Evolutionary conservation across 1,140 invertebrate genomes (phyloP).

Genomic region (Drosophila mojavensis): DNA sequence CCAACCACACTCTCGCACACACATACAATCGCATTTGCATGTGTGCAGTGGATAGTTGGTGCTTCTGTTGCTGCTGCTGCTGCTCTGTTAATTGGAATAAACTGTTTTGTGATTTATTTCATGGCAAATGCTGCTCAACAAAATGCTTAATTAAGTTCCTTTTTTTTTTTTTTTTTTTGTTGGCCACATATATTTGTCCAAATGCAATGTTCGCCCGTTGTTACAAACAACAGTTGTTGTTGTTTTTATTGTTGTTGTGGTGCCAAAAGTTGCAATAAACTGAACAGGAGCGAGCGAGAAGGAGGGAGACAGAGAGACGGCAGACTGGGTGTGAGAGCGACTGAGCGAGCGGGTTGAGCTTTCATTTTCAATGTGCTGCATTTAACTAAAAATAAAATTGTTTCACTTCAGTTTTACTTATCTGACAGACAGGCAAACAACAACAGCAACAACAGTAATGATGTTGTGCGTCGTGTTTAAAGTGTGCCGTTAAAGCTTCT

Average conservation of each 20-base stretch:
- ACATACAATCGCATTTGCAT: background rate
- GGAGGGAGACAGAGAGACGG: background rate
- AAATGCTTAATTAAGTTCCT: slow-evolving; percentile 71
- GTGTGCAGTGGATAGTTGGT: background rate
- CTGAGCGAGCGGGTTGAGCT: slow-evolving; percentile 13
- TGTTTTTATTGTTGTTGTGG: slow-evolving; percentile 4
- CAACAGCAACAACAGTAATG: slow-evolving; percentile 1
- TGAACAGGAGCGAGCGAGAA: background rate
- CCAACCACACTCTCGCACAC: background rate
- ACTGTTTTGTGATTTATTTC: slow-evolving; percentile 66
- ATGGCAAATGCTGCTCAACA: slow-evolving; percentile 52
- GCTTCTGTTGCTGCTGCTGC: slow-evolving; percentile 14
- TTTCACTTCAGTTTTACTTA: slow-evolving; percentile 34
- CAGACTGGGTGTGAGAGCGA: too few species aligned
- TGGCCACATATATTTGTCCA: slow-evolving; percentile 4
- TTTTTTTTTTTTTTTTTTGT: slow-evolving; percentile 2
- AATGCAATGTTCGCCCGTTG: slow-evolving; percentile 13
- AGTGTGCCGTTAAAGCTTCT: slow-evolving; percentile 21
- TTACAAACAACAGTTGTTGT: slow-evolving; percentile 16
- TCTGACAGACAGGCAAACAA: background rate
- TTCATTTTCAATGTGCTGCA: slow-evolving; percentile 49
- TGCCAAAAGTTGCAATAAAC: slow-evolving; percentile 29
- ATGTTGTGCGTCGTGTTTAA: slow-evolving; percentile 11
- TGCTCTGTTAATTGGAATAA: slow-evolving; percentile 66
- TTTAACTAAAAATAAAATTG: slow-evolving; percentile 62